phyloP scores from a whole-genome alignment of 2,113 vertebrate genomes.

The Pyxicephalus adspersus region DNA sequence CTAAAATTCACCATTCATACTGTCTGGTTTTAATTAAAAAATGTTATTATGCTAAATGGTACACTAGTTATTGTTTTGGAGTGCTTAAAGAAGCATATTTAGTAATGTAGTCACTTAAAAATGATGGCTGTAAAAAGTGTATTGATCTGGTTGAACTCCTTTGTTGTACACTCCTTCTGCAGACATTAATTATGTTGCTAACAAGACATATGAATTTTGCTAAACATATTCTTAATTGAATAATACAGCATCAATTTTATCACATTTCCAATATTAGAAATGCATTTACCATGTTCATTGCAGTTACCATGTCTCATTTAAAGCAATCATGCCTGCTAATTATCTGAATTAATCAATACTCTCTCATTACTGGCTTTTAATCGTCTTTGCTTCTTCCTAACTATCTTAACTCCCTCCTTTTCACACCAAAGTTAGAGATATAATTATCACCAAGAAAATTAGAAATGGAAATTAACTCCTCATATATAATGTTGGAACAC shows the following conservation, averaged over 20 bases:
- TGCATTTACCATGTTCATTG: not conserved
- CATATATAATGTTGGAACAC: too few relatives aligned
- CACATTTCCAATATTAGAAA: conserved; percentile 19
- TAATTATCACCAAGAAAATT: too few relatives aligned
- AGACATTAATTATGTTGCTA: not conserved
- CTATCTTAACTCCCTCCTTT: not conserved
- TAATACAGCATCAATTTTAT: conserved; percentile 10
- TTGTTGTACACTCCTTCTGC: not conserved
- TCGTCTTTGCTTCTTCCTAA: not conserved
- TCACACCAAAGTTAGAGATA: too few relatives aligned
- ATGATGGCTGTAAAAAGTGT: too few relatives aligned
- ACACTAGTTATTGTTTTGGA: too few relatives aligned
- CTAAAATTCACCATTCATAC: too few relatives aligned
- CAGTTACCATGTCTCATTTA: not conserved
- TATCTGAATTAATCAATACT: not conserved
- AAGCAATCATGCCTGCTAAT: conserved; percentile 19
- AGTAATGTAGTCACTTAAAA: too few relatives aligned
- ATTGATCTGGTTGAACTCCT: not conserved
- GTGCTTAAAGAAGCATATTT: too few relatives aligned
- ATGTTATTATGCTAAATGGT: too few relatives aligned
- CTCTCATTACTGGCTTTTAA: not conserved
- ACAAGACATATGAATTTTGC: not conserved
- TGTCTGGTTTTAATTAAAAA: too few relatives aligned
- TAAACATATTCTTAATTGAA: not conserved
- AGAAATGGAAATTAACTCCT: too few relatives aligned